Percentiles rank a stretch among this genome's conserved stretches.
phyloP scores from a whole-genome alignment of 2,113 vertebrate species.

The Cettia cetti region DNA sequence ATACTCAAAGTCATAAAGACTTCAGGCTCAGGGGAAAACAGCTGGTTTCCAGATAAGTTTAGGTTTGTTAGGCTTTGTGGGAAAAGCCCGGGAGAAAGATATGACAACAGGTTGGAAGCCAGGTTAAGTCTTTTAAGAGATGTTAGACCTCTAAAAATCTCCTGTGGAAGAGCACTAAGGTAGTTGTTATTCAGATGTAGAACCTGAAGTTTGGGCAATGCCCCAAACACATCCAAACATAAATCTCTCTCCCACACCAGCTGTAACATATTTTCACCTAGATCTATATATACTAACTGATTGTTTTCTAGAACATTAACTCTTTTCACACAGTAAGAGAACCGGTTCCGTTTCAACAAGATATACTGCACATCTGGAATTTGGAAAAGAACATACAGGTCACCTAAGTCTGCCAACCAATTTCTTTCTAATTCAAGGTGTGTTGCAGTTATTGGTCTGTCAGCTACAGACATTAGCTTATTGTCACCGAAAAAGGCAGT shows the following conservation, averaged over 20 bases:
- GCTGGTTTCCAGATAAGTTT: slow-evolving; percentile 78
- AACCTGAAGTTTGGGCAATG: slow-evolving; percentile 66
- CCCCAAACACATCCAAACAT: slow-evolving; percentile 82
- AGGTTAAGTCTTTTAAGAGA: slow-evolving; percentile 77
- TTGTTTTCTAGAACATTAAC: neutral
- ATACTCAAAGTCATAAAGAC: slow-evolving; percentile 68
- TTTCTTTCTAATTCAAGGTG: slow-evolving; percentile 76
- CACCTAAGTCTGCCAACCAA: slow-evolving; percentile 66
- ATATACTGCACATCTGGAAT: slow-evolving; percentile 60
- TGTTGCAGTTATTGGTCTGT: neutral
- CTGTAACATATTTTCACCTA: slow-evolving; percentile 79
- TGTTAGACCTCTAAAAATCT: slow-evolving; percentile 76
- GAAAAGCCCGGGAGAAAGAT: slow-evolving; percentile 69
- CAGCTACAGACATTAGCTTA: slow-evolving; percentile 57
- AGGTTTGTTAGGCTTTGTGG: slow-evolving; percentile 75
- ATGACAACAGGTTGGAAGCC: slow-evolving; percentile 76
- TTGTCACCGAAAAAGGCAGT: slow-evolving; percentile 71
- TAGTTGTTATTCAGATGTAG: slow-evolving; percentile 79
- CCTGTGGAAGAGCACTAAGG: slow-evolving; percentile 75
- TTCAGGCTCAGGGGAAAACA: slow-evolving; percentile 78
- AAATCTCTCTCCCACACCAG: slow-evolving; percentile 72
- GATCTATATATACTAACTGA: slow-evolving; percentile 75
- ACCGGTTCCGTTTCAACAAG: slow-evolving; percentile 72
- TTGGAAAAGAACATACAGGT: slow-evolving; percentile 68
- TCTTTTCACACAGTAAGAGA: slow-evolving; percentile 68